Conservation (phyloP, 1,140 invertebrate species). For the Atopsyche davidsoni region DNA sequence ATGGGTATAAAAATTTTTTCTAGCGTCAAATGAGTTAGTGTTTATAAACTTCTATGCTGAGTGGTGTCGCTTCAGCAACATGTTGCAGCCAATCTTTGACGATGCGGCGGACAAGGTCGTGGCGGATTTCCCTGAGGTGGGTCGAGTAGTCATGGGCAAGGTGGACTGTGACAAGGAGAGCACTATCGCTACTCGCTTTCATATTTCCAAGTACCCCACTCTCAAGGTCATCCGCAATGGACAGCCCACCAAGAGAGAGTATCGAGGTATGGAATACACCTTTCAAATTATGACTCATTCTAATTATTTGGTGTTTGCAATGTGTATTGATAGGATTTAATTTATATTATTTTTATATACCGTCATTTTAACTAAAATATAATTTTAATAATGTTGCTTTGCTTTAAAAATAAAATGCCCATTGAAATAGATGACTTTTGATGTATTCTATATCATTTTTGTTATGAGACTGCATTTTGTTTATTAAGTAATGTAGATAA, state of each 20-base stretch:
- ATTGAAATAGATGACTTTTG: no score
- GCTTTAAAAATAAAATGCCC: no score
- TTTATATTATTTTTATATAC: background rate
- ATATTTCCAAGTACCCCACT: conserved; percentile 98
- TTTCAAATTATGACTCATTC: no score
- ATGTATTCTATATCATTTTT: no score
- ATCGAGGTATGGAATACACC: conserved; percentile 63
- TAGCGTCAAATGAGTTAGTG: conserved; percentile 91
- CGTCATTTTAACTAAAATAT: background rate
- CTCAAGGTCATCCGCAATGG: conserved; percentile 95
- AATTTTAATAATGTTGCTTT: no score
- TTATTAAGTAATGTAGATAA: no score
- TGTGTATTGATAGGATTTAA: background rate
- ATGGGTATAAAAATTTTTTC: no score
- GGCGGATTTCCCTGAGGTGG: conserved; percentile 71
- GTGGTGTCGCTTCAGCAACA: conserved; percentile 94
- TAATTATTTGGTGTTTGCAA: background rate
- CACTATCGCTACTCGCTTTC: conserved; percentile 79
- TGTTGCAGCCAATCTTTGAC: conserved; percentile 93
- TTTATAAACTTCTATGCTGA: conserved; percentile 99
- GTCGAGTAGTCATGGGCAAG: conserved; percentile 89
- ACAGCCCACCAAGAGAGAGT: conserved; percentile 89
- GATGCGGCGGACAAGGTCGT: conserved; percentile 86
- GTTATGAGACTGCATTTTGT: no score
- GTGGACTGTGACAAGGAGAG: conserved; percentile 94